Percentiles rank a stretch among this genome's conserved stretches.
These are phyloP conservation scores for Cerceris ruficornis DNA, from an alignment of 2,888 invertebrate genomes.

Conservation along the genomic window DNA sequence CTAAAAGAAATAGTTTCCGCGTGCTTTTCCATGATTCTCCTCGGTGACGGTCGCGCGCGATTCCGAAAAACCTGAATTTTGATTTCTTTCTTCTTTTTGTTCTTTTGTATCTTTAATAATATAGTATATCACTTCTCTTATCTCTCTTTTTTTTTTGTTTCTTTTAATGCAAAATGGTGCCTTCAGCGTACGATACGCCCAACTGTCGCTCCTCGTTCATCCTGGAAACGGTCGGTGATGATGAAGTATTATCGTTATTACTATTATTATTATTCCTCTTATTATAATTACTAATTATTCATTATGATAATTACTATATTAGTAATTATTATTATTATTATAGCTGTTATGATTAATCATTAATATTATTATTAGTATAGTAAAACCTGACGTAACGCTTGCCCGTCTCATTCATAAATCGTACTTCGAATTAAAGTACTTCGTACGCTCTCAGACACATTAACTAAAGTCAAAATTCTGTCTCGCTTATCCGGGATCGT, in stretches of 20 bases:
- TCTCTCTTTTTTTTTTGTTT: conserved; percentile 6
- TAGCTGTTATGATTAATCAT: too few relatives aligned
- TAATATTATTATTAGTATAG: not conserved
- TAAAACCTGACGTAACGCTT: conserved; percentile 45
- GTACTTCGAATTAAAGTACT: conserved; percentile 50
- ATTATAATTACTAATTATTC: too few relatives aligned
- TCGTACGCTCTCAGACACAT: conserved; percentile 51
- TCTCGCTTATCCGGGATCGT: conserved; percentile 26
- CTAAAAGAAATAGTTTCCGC: conserved; percentile 68
- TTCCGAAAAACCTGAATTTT: conserved; percentile 48
- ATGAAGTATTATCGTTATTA: conserved; percentile 5
- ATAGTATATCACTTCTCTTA: not conserved
- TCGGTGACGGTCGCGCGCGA: conserved; percentile 24
- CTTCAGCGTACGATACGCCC: conserved; percentile 23
- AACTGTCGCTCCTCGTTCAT: conserved; percentile 20
- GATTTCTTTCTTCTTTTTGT: conserved; percentile 33
- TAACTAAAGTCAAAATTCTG: conserved; percentile 52
- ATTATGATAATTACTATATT: too few relatives aligned
- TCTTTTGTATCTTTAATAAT: not conserved
- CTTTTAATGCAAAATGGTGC: conserved; percentile 29
- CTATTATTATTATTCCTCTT: too few relatives aligned
- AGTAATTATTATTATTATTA: too few relatives aligned
- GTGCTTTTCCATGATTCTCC: conserved; percentile 34
- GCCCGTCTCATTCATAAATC: conserved; percentile 42
- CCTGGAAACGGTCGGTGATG: conserved; percentile 37